Evolutionary conservation across 2,888 invertebrate species (phyloP).

Genomic region (Sinopyrophorus schimmeli): DNA sequence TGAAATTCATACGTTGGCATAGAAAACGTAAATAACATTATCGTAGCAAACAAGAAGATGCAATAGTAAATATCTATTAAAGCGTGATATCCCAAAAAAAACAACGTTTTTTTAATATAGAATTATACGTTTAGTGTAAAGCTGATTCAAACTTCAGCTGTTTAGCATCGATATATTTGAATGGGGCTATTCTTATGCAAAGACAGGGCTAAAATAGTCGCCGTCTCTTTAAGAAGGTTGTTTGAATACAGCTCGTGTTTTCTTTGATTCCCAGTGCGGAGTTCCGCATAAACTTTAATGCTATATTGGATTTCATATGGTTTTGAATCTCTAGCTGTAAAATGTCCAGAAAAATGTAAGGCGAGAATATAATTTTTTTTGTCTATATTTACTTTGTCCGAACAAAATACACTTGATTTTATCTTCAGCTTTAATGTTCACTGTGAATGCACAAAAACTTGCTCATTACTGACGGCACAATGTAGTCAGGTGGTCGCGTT

Average conservation of each 20-base stretch:
- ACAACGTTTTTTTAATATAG: slow-evolving; percentile 42
- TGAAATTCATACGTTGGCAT: too few relatives aligned
- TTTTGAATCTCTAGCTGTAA: slow-evolving; percentile 24
- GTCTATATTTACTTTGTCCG: slow-evolving; percentile 19
- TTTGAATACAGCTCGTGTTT: slow-evolving; percentile 47
- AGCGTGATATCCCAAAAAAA: slow-evolving; percentile 11
- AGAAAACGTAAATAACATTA: too few relatives aligned
- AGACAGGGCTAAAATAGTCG: slow-evolving; percentile 48
- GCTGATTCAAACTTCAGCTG: slow-evolving; percentile 48
- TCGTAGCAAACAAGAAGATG: not conserved
- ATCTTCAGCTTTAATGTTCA: slow-evolving; percentile 41
- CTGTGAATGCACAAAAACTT: slow-evolving; percentile 42
- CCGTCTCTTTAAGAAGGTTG: slow-evolving; percentile 45
- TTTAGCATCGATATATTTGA: slow-evolving; percentile 48
- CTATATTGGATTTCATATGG: slow-evolving; percentile 41
- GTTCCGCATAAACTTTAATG: slow-evolving; percentile 43
- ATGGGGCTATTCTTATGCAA: slow-evolving; percentile 51
- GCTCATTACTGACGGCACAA: slow-evolving; percentile 43
- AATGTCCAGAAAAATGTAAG: slow-evolving; percentile 6
- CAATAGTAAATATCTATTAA: too few relatives aligned
- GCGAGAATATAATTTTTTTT: slow-evolving; percentile 21
- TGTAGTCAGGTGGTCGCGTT: slow-evolving; percentile 38
- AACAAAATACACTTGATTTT: slow-evolving; percentile 38
- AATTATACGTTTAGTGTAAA: slow-evolving; percentile 45
- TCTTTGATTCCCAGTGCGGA: slow-evolving; percentile 44